Percentiles rank a stretch among this genome's conserved stretches.
Evolutionary conservation across 2,113 vertebrate genomes (phyloP).

Genomic region (Synchiropus splendidus): DNA sequence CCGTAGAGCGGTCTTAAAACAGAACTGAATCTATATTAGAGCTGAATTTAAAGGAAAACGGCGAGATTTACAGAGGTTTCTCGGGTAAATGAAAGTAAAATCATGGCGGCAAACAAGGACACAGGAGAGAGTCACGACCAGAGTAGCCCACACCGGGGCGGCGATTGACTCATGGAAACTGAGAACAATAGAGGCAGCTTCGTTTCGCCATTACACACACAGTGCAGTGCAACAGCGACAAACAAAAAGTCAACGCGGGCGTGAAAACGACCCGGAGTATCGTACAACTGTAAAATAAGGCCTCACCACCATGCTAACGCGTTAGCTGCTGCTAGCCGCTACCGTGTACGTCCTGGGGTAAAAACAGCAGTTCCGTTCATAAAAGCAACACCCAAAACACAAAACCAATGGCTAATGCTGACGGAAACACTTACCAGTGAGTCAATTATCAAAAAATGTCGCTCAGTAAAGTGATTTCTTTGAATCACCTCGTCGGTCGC

Average conservation of each 20-base stretch:
- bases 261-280: no score
- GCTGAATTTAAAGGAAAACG: no score
- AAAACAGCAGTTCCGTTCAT: slow-evolving; percentile 1
- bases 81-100: neutral
- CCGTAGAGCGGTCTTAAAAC: no score
- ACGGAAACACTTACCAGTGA: slow-evolving; percentile 45
- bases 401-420: neutral
- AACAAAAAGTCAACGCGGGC: no score
- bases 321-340: no score
- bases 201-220: no score
- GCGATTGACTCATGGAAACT: slow-evolving; percentile 11
- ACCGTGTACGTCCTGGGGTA: no score
- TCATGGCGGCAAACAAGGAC: slow-evolving; percentile 2
- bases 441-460: slow-evolving; percentile 26
- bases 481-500: slow-evolving; percentile 26
- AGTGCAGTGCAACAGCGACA: no score
- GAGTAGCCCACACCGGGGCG: slow-evolving; percentile 8
- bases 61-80: neutral
- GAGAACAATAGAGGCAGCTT: neutral
- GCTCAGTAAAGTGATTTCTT: slow-evolving; percentile 26
- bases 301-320: no score
- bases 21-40: no score
- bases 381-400: neutral
- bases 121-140: slow-evolving; percentile 26
- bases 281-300: no score